Conservation (phyloP, 2,113 vertebrate species). For the Hepsetus odoe region DNA sequence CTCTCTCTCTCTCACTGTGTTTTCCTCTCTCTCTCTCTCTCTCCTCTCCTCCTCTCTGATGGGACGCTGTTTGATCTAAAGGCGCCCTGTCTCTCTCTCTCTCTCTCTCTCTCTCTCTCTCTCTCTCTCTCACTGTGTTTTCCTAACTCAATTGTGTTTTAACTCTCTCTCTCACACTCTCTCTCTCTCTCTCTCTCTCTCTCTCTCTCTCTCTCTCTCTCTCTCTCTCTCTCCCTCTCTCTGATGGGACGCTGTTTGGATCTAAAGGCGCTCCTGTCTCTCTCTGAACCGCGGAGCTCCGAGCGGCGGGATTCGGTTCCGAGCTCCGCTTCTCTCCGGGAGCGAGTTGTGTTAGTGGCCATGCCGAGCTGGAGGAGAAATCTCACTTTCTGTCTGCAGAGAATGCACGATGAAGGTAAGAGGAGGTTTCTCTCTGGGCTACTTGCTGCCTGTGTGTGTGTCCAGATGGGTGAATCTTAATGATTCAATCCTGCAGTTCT, state of each 20-base stretch:
- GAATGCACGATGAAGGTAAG: conserved; percentile 86
- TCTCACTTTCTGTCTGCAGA: conserved; percentile 83
- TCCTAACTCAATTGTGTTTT: no score
- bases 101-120: no score
- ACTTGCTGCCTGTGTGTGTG: not conserved
- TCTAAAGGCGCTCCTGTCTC: no score
- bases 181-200: no score
- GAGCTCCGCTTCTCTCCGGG: no score
- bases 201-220: no score
- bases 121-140: no score
- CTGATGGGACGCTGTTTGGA: no score
- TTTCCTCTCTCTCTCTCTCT: not conserved
- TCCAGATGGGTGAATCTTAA: not conserved
- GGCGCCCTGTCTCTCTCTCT: not conserved
- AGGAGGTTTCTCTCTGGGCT: not conserved
- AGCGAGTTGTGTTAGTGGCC: conserved; percentile 10
- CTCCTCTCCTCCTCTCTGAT: conserved; percentile 15
- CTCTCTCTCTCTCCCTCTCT: no score
- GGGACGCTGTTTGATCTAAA: conserved; percentile 25
- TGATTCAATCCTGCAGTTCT: no score
- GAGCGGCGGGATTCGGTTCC: not conserved
- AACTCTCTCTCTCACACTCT: no score
- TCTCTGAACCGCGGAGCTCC: not conserved
- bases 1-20: conserved; percentile 1
- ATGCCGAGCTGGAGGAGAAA: conserved; percentile 88